These are phyloP conservation scores for Spea multiplicata DNA, from an alignment of 2,113 vertebrate genomes.

Conservation along the genomic window DNA sequence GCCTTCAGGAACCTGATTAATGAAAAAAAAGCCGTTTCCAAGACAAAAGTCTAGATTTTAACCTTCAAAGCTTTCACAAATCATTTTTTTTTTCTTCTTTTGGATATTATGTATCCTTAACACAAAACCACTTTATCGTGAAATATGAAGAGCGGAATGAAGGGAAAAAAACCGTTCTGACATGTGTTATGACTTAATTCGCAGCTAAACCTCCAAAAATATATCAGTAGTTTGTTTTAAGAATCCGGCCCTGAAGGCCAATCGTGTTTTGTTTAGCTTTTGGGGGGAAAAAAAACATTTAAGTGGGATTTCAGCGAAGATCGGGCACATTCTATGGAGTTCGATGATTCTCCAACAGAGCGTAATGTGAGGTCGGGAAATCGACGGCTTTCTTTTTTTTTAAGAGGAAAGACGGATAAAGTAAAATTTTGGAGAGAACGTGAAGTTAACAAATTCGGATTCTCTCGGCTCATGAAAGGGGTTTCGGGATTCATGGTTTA, in stretches of 20 bases:
- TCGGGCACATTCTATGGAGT: background rate
- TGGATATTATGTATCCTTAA: background rate
- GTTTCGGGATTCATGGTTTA: too few species aligned
- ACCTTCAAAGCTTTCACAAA: background rate
- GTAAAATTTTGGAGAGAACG: too few species aligned
- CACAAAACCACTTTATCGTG: background rate
- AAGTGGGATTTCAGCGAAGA: background rate
- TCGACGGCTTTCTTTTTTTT: background rate
- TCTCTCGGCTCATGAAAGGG: too few species aligned
- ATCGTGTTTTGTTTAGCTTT: background rate
- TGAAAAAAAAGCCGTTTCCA: background rate
- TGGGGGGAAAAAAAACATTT: background rate
- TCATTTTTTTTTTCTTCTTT: background rate
- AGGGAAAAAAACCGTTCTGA: background rate
- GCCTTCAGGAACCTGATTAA: background rate
- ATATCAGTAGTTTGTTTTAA: slow-evolving; percentile 3
- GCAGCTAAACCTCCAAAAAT: background rate
- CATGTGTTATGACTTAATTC: background rate
- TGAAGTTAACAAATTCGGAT: too few species aligned
- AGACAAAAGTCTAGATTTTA: background rate
- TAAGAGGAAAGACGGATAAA: too few species aligned
- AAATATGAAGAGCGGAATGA: background rate
- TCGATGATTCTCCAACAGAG: background rate
- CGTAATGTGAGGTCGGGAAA: background rate
- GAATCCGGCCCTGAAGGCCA: background rate